Conservation (phyloP, 1,140 invertebrate genomes). For the Bicyclus anynana region DNA sequence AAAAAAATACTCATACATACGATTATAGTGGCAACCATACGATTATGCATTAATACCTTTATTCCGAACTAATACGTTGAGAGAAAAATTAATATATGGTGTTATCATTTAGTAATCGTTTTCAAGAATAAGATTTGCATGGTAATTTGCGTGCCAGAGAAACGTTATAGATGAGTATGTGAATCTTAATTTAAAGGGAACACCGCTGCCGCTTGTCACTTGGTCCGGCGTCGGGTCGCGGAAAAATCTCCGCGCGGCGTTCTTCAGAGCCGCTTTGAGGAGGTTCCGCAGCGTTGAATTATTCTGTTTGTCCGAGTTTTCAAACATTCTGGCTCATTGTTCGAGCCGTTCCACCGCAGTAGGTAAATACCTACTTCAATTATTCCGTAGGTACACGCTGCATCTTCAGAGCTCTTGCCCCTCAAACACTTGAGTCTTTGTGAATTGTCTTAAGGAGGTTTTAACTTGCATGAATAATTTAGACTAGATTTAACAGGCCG, state of each 20-base stretch:
- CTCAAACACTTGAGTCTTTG: neutral
- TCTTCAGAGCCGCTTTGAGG: slow-evolving; percentile 47
- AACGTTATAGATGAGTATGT: no score
- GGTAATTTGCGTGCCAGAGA: no score
- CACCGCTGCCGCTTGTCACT: no score
- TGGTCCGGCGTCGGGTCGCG: slow-evolving; percentile 21
- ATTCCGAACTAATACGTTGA: no score
- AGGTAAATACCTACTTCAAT: slow-evolving; percentile 3
- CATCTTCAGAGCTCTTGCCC: neutral
- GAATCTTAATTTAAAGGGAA: no score
- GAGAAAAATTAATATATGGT: no score
- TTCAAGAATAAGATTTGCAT: no score
- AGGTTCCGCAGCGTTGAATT: slow-evolving; percentile 59
- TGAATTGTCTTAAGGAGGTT: neutral
- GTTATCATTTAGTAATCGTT: no score
- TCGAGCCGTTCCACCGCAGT: slow-evolving; percentile 22
- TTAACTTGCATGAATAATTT: neutral
- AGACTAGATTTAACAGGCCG: neutral
- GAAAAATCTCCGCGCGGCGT: slow-evolving; percentile 49
- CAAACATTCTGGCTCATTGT: slow-evolving; percentile 46
- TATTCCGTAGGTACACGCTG: neutral
- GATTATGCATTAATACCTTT: no score
- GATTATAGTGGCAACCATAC: no score
- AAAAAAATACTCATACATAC: no score
- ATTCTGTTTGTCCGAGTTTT: slow-evolving; percentile 68